These are phyloP conservation scores for Stenchaetothrips biformis DNA, from an alignment of 2,888 invertebrate genomes.

Conservation along the genomic window DNA sequence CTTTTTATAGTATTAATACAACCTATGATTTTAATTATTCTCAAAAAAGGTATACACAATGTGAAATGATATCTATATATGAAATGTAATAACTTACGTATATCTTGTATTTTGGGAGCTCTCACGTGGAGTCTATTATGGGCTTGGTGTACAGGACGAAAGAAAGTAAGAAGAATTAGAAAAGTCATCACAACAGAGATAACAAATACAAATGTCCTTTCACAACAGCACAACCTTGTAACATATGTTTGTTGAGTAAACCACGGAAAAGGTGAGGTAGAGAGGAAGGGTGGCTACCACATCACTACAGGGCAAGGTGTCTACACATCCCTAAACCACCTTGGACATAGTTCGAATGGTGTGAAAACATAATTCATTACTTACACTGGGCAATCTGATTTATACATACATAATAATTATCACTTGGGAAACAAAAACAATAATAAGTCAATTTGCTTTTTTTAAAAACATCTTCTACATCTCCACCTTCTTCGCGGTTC, in stretches of 20 bases:
- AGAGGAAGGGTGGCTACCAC: conserved; percentile 23
- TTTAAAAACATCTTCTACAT: conserved; percentile 17
- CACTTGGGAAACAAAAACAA: conserved; percentile 25
- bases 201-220: conserved; percentile 46
- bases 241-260: conserved; percentile 42
- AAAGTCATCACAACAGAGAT: conserved; percentile 51
- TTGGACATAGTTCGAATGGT: conserved; percentile 18
- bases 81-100: conserved; percentile 49
- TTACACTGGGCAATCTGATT: conserved; percentile 22
- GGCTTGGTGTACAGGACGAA: conserved; percentile 38
- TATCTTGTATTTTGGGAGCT: conserved; percentile 45
- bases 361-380: conserved; percentile 10
- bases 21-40: conserved; percentile 28
- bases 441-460: conserved; percentile 21
- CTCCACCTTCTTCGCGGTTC: conserved; percentile 22
- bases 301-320: conserved; percentile 18
- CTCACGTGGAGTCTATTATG: conserved; percentile 40
- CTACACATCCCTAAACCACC: conserved; percentile 13
- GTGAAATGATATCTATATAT: conserved; percentile 31
- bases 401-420: conserved; percentile 24
- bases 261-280: conserved; percentile 29
- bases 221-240: conserved; percentile 52
- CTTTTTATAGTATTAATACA: conserved; percentile 33
- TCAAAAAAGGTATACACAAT: conserved; percentile 28
- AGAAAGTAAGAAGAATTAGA: conserved; percentile 43